Evolutionary conservation across 2,797 vertebrate species (phyloP), one percentile per base, ranked within the genome.

Genomic region (Botia almorhae): DNA sequence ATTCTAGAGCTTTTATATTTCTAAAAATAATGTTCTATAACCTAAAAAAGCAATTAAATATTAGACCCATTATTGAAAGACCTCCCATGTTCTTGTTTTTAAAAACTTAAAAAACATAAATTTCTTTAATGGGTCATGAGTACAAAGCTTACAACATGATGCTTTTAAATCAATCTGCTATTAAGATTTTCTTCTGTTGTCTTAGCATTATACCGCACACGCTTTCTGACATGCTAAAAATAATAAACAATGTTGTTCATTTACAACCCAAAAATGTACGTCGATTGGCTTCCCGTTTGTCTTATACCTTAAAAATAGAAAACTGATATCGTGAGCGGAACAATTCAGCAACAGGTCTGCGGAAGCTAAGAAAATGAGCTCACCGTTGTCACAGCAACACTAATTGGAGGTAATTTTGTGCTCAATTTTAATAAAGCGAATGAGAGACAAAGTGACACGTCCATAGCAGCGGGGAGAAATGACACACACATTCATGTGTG

Each of bases 321-420:
- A 21, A 19, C 21, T 36, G 1, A 17, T 21, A 50, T 21, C 14
- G 8, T 19, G 61, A 80, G 48, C 48, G 33, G 23, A 64, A 36
- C 48, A 71, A 29, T 26, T 53, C 13, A 11, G 53, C 56, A 73
- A 29, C 23, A 63, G 53, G 12, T 23, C 51, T 60, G 33, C 78
- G 79, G 67, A 86, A 81, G 80, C 78, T 88, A 85, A 88, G 89
- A 86, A 92, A 87, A 83, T 81, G 56, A 83, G 50, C 69, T 21
- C 69, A 29, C 43, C 46, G 89, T 92, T 87, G 90, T 88, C 90
- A 76, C 74, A 89, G 90, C 91, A 90, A 91, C 84, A 74, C 87
- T 92, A 91, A 93, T 93, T 91, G 77, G 82, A 87, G 88, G 88
- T 91, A 81, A 90, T 93, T 92, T 82, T 86, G 81, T 83, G 82